These are phyloP conservation scores for Gymnorhina tibicen DNA, from an alignment of 2,113 vertebrate genomes.

Conservation along the genomic window DNA sequence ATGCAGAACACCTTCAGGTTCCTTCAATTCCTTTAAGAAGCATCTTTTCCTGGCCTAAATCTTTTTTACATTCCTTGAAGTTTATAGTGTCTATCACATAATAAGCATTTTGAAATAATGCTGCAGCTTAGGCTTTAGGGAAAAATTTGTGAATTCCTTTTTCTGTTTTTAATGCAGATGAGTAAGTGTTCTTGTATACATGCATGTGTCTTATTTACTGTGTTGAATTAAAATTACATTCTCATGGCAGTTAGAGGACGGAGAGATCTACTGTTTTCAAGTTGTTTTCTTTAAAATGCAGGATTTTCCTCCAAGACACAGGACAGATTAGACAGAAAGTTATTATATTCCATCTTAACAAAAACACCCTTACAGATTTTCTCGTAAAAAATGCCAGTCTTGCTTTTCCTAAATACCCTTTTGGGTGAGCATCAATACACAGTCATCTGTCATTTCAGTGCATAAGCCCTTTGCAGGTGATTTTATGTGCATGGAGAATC, in stretches of 20 bases:
- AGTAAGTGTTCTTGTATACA: not conserved
- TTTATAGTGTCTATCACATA: not conserved
- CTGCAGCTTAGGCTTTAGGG: not conserved
- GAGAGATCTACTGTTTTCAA: not conserved
- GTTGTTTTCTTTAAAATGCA: not conserved
- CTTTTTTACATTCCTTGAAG: not conserved
- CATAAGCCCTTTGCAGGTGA: not conserved
- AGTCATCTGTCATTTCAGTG: not conserved
- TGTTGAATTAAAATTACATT: not conserved
- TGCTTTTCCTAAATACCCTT: not conserved
- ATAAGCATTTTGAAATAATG: not conserved
- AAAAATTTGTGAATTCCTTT: not conserved
- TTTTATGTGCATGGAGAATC: not conserved
- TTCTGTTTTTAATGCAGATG: not conserved
- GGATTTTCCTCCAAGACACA: not conserved
- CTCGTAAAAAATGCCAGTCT: not conserved
- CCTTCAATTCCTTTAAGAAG: not conserved
- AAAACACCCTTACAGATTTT: not conserved
- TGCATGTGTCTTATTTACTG: not conserved
- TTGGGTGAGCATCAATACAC: not conserved
- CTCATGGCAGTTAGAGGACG: not conserved
- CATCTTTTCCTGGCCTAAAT: not conserved
- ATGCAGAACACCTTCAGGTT: not conserved
- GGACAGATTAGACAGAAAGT: not conserved
- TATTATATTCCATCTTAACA: not conserved